phyloP scores from a whole-genome alignment of 2,797 vertebrate species.

The Falco columbarius region DNA sequence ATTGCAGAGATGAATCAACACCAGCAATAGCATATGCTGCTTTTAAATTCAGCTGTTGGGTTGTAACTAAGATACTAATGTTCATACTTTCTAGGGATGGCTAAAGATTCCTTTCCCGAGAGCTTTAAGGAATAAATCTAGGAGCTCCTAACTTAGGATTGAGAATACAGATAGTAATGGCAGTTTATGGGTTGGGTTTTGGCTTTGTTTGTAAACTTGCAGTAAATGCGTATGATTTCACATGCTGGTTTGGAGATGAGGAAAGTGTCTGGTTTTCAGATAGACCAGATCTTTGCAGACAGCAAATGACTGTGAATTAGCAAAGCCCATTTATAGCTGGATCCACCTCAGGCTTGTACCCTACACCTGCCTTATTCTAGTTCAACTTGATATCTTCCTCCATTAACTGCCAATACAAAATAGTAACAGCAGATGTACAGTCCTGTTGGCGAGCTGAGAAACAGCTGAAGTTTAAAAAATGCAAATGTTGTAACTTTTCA shows the following conservation, averaged over 20 bases:
- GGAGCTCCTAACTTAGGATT: background rate
- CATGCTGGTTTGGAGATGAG: background rate
- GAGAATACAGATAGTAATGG: background rate
- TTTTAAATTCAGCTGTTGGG: conserved; percentile 5
- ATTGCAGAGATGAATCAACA: background rate
- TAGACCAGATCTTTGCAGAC: background rate
- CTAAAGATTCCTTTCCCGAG: background rate
- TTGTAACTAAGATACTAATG: background rate
- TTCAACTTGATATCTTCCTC: background rate
- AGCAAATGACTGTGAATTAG: background rate
- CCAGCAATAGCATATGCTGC: background rate
- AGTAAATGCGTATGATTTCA: background rate
- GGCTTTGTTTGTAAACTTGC: background rate
- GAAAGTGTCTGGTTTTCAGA: background rate
- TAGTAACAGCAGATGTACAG: background rate
- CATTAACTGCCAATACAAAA: background rate
- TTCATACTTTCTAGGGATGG: background rate
- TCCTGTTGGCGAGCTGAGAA: background rate
- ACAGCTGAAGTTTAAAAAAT: background rate
- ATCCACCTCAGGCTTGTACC: background rate
- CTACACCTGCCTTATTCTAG: background rate
- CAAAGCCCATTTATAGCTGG: background rate
- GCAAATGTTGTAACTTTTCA: background rate
- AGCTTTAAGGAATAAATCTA: background rate
- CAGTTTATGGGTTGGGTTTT: background rate